Evolutionary conservation across 1,140 invertebrate genomes (phyloP).

Genomic region (Chelonus insularis): DNA sequence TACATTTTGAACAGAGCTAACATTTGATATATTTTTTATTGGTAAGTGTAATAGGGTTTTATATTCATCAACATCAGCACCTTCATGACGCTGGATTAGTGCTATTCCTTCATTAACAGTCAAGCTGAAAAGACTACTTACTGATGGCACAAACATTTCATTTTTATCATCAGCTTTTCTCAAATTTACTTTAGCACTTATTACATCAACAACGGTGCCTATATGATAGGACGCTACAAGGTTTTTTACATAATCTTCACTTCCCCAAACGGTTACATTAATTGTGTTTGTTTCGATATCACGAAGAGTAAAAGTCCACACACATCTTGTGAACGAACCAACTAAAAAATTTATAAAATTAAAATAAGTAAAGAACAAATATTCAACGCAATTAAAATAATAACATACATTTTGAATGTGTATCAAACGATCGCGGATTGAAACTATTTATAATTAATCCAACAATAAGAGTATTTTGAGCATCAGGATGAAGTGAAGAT

Average conservation of each 20-base stretch:
- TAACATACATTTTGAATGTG: slow-evolving; percentile 41
- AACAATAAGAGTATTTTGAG: slow-evolving; percentile 52
- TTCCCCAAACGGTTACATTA: slow-evolving; percentile 71
- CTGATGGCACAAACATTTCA: slow-evolving; percentile 65
- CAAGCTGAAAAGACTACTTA: slow-evolving; percentile 65
- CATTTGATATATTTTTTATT: slow-evolving; percentile 58
- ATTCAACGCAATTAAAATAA: slow-evolving; percentile 12
- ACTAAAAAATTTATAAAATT: slow-evolving; percentile 29
- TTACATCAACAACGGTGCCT: slow-evolving; percentile 66
- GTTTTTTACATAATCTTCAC: slow-evolving; percentile 62
- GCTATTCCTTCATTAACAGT: slow-evolving; percentile 65
- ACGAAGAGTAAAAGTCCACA: slow-evolving; percentile 72
- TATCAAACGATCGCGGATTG: slow-evolving; percentile 48
- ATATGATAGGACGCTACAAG: slow-evolving; percentile 64
- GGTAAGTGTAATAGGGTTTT: slow-evolving; percentile 62
- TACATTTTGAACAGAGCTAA: slow-evolving; percentile 42
- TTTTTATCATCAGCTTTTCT: slow-evolving; percentile 60
- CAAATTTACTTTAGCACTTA: slow-evolving; percentile 62
- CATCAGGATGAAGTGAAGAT: slow-evolving; percentile 40
- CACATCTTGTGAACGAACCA: slow-evolving; percentile 57
- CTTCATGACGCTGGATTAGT: slow-evolving; percentile 62
- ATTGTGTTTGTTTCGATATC: slow-evolving; percentile 70
- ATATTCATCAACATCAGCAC: slow-evolving; percentile 56
- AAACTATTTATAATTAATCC: slow-evolving; percentile 51
- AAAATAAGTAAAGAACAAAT: neutral